Evolutionary conservation across 2,888 invertebrate genomes (phyloP).

Genomic region (Chrysopilus asiliformis): DNA sequence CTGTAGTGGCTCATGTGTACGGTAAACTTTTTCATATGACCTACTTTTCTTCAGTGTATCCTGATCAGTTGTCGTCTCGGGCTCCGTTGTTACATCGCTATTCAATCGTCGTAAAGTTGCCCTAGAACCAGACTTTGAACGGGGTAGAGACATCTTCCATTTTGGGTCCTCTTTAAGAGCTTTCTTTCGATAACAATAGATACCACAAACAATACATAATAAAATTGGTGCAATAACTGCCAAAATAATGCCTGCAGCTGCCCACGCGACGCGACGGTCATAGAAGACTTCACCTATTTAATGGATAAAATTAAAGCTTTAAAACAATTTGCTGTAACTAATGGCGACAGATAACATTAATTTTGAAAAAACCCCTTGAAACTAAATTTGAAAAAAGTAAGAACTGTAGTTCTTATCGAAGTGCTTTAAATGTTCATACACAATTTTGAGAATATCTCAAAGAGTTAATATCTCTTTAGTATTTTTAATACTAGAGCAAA

Average conservation of each 20-base stretch:
- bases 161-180: conserved; percentile 44
- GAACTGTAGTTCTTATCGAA: too few relatives aligned
- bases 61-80: conserved; percentile 38
- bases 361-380: too few relatives aligned
- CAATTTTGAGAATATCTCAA: too few relatives aligned
- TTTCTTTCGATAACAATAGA: conserved; percentile 51
- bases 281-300: conserved; percentile 49
- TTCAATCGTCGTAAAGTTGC: conserved; percentile 40
- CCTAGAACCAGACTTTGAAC: conserved; percentile 43
- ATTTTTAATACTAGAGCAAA: too few relatives aligned
- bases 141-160: conserved; percentile 44
- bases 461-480: too few relatives aligned
- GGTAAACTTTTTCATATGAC: conserved; percentile 68
- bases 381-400: too few relatives aligned
- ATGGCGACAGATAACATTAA: too few relatives aligned
- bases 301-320: conserved; percentile 2
- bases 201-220: conserved; percentile 45
- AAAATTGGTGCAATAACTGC: conserved; percentile 54
- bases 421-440: too few relatives aligned
- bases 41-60: conserved; percentile 49
- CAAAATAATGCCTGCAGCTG: conserved; percentile 59
- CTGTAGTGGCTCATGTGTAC: conserved; percentile 68
- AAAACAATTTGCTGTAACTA: neutral
- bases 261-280: conserved; percentile 57
- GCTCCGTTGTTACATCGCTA: conserved; percentile 31